phyloP scores from a whole-genome alignment of 2,888 invertebrate genomes.

The Neelides folsomi region DNA sequence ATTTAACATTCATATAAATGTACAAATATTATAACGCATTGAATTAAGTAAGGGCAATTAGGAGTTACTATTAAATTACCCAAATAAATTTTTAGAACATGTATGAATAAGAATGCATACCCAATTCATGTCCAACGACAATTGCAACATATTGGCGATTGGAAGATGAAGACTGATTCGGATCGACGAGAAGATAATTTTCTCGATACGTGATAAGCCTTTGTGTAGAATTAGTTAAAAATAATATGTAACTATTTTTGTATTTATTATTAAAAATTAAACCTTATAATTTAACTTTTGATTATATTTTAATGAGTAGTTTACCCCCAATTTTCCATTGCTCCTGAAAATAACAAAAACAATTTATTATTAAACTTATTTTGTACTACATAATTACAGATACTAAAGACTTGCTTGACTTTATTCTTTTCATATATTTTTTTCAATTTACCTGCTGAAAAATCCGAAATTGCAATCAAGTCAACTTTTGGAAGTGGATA shows the following conservation, averaged over 20 bases:
- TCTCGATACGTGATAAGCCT: conserved; percentile 45
- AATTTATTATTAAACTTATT: background rate
- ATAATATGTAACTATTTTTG: too few species aligned
- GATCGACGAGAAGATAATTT: conserved; percentile 43
- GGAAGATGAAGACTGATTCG: conserved; percentile 40
- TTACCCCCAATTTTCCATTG: conserved; percentile 49
- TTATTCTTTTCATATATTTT: too few species aligned
- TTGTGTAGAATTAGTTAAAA: too few species aligned
- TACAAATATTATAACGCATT: too few species aligned
- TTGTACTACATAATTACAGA: background rate
- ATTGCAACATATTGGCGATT: conserved; percentile 39
- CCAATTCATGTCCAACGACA: conserved; percentile 40
- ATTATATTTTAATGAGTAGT: too few species aligned
- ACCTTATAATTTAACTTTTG: too few species aligned
- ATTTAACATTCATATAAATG: too few species aligned
- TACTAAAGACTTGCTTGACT: background rate
- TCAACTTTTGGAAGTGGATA: conserved; percentile 48
- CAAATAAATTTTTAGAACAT: too few species aligned
- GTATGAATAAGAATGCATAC: too few species aligned
- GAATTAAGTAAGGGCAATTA: too few species aligned
- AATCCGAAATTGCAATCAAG: conserved; percentile 46
- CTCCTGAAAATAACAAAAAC: conserved; percentile 39
- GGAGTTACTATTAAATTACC: too few species aligned
- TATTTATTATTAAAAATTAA: too few species aligned
- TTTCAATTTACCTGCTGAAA: conserved; percentile 43